Evolutionary conservation across 2,888 invertebrate species (phyloP), one percentile per base, ranked within the genome.

Genomic region (Drosophila setosimentum): DNA sequence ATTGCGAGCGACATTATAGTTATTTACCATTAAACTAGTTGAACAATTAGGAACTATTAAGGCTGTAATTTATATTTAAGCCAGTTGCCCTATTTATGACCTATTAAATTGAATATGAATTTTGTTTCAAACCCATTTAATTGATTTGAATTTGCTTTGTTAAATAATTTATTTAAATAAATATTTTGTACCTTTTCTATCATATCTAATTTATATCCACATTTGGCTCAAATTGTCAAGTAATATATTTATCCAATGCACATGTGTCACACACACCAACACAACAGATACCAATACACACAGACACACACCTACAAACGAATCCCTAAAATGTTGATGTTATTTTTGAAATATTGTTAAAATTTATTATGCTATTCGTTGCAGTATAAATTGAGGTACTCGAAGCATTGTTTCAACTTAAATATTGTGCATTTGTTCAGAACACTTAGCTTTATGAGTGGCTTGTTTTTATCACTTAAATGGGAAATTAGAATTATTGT

Each of bases 401-500:
- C 45, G 16, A 50, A 37, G 27, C 42, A 4, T 24, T 37, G n/a
- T 24, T 50, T 42, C 32, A 55, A 45, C 65, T 66, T 76, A 37
- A 65, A 65, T 66, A 49, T 55, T 68, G 54, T 66, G 54, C 61
- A 57, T 35, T 71, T 76, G 65, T 51, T 49, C 30, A 49, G 35
- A 24, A 29, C 58, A 48, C 24, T 18, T 6, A 16, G 59, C 13
- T 60, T 57, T 51, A 40, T 35, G 73, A 40, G 21, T 62, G 54
- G 57, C 54, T 45, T 59, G 51, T 50, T 78, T 76, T 87, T 85
- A 83, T 87, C 80, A 82, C 72, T 80, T 73, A 64, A 73, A 76
- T 64, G 54, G 69, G 49, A 80, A 76, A 86, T 86, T 88, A 76
- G 81, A 81, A 86, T 88, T 73, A 77, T 86, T 86, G 80, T 88